A percentile compares a stretch with the other conserved stretches of the same genome.
These are phyloP conservation scores for Tachina fera DNA, from an alignment of 2,888 invertebrate species.

Conservation along the genomic window DNA sequence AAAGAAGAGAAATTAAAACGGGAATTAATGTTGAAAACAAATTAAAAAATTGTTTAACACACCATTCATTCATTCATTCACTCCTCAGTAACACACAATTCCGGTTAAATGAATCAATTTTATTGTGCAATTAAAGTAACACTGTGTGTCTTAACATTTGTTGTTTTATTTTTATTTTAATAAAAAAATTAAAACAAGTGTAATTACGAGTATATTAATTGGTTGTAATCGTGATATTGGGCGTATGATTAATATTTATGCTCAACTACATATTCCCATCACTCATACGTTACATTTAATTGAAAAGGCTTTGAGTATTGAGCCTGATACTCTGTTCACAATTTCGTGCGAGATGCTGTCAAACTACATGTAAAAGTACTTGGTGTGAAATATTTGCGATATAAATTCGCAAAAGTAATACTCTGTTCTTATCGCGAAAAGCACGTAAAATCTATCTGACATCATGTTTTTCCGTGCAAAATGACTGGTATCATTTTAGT, in stretches of 20 bases:
- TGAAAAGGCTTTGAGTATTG: too few species aligned
- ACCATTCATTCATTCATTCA: background rate
- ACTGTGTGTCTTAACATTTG: background rate
- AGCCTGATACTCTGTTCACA: too few species aligned
- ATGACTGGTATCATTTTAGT: too few species aligned
- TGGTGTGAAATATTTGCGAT: too few species aligned
- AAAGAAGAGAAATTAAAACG: background rate
- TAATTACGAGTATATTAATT: background rate
- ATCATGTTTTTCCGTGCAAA: too few species aligned
- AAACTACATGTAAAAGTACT: too few species aligned
- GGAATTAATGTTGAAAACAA: slow-evolving; percentile 8
- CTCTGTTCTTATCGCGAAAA: too few species aligned
- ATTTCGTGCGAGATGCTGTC: too few species aligned
- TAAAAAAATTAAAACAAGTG: background rate
- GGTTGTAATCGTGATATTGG: accelerated
- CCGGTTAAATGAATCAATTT: slow-evolving; percentile 6
- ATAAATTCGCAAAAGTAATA: too few species aligned
- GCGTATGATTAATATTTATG: slow-evolving; percentile 17
- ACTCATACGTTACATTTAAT: background rate
- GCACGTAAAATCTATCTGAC: too few species aligned
- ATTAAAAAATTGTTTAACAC: slow-evolving; percentile 45
- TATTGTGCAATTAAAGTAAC: slow-evolving; percentile 5
- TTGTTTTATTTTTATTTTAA: background rate
- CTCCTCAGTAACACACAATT: background rate
- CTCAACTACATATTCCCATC: background rate